Evolutionary conservation across 1,140 invertebrate species (phyloP).

Genomic region (Trichonephila clavipes): DNA sequence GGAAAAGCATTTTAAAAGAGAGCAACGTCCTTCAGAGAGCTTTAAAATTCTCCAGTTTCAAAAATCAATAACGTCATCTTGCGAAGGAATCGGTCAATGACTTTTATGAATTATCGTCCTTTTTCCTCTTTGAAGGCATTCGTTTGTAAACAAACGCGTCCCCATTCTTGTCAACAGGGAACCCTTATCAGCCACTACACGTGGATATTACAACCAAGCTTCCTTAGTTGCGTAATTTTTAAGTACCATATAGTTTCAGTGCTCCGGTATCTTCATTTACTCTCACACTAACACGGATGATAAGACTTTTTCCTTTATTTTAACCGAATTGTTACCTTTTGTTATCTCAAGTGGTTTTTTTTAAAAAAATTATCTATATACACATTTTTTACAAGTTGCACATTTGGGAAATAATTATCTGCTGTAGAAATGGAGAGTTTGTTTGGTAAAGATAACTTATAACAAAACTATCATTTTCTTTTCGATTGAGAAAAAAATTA

Average conservation of each 20-base stretch:
- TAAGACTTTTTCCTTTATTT: no score
- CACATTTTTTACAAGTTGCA: neutral
- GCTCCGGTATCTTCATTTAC: neutral
- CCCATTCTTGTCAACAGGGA: neutral
- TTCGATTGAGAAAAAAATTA: no score
- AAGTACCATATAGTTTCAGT: neutral
- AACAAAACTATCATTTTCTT: no score
- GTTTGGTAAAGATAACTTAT: no score
- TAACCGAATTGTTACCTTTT: neutral
- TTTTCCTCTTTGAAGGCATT: neutral
- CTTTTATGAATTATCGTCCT: slow-evolving; percentile 27
- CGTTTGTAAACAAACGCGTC: neutral
- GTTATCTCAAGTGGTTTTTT: neutral
- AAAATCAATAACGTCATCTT: slow-evolving; percentile 35
- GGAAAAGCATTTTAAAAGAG: neutral
- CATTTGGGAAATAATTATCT: no score
- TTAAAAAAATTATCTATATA: neutral
- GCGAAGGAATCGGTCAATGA: slow-evolving; percentile 21
- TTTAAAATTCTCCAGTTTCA: slow-evolving; percentile 7
- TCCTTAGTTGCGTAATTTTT: neutral
- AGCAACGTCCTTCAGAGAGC: neutral
- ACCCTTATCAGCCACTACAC: neutral
- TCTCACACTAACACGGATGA: no score
- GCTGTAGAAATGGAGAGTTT: no score
- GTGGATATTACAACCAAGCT: neutral